Base-by-base conservation (phyloP, 2,113 vertebrate genomes). In the Solea senegalensis region DNA sequence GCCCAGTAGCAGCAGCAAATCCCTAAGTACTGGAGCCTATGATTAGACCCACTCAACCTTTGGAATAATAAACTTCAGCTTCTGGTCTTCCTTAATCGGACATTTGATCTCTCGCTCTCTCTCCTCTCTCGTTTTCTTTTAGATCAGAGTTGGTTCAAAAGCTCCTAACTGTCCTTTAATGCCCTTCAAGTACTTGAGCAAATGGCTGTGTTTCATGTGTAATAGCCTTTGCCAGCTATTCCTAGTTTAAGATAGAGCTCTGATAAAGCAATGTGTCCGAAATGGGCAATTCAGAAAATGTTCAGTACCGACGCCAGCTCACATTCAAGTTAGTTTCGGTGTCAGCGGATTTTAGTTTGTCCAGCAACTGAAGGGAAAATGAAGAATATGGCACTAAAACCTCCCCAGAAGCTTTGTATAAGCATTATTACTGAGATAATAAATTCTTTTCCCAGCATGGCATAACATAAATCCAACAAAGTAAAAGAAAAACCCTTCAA, bases 41-140 rank as follows among this genome's bases (percentile, higher is more conserved):
- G 70, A 91, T 92, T 90, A 90, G 85, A 86, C 65, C 75, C 78
- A 70, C 79, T 90, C 68, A 89, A 69, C 74, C 79, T 88, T 83
- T 85, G 76, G 68, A 90, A 91, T 81, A 90, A 92, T 89, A 91
- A 90, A 93, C 90, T 83, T 72, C 8, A 72, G 61, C 65, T 83
- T 89, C 80, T 75, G 60, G 76, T 87, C 54, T 62, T 74, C 57
- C 12, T 54, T 82, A 78, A 89, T 90, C 78, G 40, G 72, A 84
- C 67, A 66, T 84, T 86, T 58, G 69, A 89, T 88, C 74, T 64
- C 51, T 48, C 60, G 79, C 10, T 52, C 10, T 52, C 11, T 11
- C 34, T 34, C 34, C 34, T 34, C 34, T 34, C 34, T 34, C 34
- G 45, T 10, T 45, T 2, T 12, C 14, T 11, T 49, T 14, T 10